Evolutionary conservation across 2,797 vertebrate genomes (phyloP).

Genomic region (Sebastolobus alascanus): DNA sequence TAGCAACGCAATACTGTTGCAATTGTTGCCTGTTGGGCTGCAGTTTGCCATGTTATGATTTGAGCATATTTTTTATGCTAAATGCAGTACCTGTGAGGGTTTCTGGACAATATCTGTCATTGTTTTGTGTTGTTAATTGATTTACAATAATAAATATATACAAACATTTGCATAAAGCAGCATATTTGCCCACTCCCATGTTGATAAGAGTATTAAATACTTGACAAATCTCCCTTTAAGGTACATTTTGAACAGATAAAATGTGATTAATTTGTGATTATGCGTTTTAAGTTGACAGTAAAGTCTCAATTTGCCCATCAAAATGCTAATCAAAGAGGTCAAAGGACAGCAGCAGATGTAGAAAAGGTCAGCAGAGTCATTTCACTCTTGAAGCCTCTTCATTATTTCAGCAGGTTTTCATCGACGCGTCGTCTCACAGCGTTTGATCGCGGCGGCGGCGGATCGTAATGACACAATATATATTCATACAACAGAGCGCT

Average conservation of each 20-base stretch:
- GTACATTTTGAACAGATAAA: background rate
- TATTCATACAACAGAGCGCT: constrained; percentile 30
- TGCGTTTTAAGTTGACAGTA: background rate
- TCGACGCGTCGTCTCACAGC: background rate
- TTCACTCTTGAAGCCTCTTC: background rate
- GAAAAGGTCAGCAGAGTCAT: background rate
- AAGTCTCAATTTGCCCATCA: background rate
- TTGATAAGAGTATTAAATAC: too few relatives aligned
- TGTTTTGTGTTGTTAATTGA: too few relatives aligned
- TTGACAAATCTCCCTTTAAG: too few relatives aligned
- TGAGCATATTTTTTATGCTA: too few relatives aligned
- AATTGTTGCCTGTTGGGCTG: too few relatives aligned
- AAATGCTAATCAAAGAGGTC: background rate
- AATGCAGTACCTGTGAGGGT: too few relatives aligned
- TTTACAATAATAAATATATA: too few relatives aligned
- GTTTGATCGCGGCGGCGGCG: background rate
- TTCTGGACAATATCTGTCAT: too few relatives aligned
- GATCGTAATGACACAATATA: constrained; percentile 44
- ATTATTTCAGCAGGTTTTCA: constrained; percentile 17
- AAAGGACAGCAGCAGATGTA: constrained; percentile 18
- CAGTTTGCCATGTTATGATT: too few relatives aligned
- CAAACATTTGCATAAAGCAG: too few relatives aligned
- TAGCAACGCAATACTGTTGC: too few relatives aligned
- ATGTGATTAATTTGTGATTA: fast-evolving
- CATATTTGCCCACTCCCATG: too few relatives aligned